Base-by-base conservation (phyloP, 2,888 invertebrate genomes). In the Dasypogon diadema region DNA sequence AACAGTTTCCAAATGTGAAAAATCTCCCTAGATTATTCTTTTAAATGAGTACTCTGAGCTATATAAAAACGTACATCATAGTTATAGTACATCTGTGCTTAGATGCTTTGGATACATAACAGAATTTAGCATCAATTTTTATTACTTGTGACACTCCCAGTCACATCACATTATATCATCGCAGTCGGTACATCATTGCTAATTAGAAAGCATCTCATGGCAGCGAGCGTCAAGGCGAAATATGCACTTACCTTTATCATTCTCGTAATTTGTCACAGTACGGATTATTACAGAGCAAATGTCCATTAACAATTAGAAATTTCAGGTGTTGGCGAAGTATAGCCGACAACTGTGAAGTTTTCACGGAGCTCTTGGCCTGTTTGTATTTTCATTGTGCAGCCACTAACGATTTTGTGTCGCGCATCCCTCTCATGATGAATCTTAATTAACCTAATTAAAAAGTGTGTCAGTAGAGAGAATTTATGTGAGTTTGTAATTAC, bases 401-500 rank as follows among this genome's bases (percentile, higher is more conserved):
- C 65, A 16, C 46, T 65, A 65, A 65, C 65, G 65, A 46, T 65
- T 65, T 65, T 65, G 24, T 46, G 65, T 14, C 46, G 65, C 46
- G 46, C 21, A 65, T 46, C 65, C 46, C 65, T 48, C 65, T 65
- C 65, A 65, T 65, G 65, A 65, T 65, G 65, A 65, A 65, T 65
- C 65, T 65, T 65, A 65, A 65, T 65, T 65, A 65, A 65, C 65
- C 65, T 48, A 65, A 65, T 65, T 65, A 65, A 65, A 48, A 65
- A 65, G 65, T 65, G 46, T 48, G 65, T 14, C 65, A 65, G 65
- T 65, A 65, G 65, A 46, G 65, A 65, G 26, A 65, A 65, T 65
- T 65, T 65, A 65, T 65, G 65, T 65, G 65, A 65, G 46, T 65
- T 48, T 65, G 65, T 65, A 65, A 65, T 65, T 65, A 65, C 24